Conservation (phyloP, 2,113 vertebrate species). For the Lasiurus borealis region DNA sequence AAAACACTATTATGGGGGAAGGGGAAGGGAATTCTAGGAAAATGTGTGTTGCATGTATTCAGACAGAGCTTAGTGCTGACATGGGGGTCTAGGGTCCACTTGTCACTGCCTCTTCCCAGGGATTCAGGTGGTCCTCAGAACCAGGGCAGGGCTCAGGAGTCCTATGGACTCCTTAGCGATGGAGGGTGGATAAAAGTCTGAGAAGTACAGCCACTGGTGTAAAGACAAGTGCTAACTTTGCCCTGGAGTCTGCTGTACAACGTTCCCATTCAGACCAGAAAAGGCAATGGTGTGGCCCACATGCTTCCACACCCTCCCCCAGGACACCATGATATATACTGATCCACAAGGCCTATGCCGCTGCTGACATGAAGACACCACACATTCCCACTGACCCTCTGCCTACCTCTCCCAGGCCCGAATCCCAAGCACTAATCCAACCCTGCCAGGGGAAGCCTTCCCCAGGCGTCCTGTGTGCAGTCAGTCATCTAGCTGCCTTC, state of each 20-base stretch:
- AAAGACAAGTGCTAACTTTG: no score
- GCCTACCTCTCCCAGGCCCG: not conserved
- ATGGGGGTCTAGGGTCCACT: not conserved
- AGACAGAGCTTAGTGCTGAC: not conserved
- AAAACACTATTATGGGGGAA: fast-evolving
- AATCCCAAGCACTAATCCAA: not conserved
- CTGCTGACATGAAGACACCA: not conserved
- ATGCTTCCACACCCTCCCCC: no score
- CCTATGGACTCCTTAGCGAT: not conserved
- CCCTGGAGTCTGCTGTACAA: not conserved
- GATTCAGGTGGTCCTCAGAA: not conserved
- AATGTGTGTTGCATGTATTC: fast-evolving
- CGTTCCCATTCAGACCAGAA: no score
- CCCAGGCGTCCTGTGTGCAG: not conserved
- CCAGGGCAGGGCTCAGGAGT: not conserved
- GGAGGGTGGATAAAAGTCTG: not conserved
- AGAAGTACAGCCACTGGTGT: not conserved
- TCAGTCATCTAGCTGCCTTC: not conserved
- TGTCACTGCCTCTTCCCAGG: not conserved
- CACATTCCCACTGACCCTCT: not conserved
- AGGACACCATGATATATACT: fast-evolving
- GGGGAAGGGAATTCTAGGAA: no score
- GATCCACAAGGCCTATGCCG: not conserved
- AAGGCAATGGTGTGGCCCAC: not conserved
- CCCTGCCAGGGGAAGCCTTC: not conserved